Conservation (phyloP, 2,113 vertebrate species). For the Pongo abelii region DNA sequence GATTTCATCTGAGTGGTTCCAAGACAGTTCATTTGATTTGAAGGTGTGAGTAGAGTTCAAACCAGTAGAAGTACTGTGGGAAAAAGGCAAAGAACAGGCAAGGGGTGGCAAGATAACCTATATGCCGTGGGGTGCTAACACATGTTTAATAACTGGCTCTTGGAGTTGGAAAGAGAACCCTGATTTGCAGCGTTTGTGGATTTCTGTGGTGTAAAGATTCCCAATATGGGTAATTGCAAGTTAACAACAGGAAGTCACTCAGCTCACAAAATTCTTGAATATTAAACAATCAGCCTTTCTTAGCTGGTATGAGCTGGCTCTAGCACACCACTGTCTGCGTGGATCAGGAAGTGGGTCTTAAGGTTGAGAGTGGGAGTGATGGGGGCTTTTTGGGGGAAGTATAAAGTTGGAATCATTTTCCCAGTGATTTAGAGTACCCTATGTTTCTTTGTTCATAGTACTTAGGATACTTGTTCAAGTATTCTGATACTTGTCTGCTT, state of each 20-base stretch:
- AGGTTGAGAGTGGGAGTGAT: neutral
- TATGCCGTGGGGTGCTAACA: neutral
- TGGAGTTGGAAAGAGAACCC: neutral
- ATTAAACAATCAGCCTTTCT: neutral
- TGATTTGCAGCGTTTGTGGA: neutral
- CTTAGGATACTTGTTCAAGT: neutral
- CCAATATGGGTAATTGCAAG: neutral
- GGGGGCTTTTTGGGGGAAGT: neutral
- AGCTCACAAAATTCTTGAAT: neutral
- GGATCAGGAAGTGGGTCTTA: neutral
- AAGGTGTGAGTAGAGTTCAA: constrained; percentile 12
- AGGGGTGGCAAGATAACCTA: neutral
- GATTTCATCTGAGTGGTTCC: constrained; percentile 61
- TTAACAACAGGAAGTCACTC: neutral
- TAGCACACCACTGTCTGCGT: neutral
- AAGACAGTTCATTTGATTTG: neutral
- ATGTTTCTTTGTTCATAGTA: neutral
- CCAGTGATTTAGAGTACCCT: neutral
- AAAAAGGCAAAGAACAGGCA: neutral
- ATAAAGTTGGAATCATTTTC: neutral
- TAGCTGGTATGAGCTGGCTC: neutral
- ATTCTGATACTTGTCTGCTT: neutral
- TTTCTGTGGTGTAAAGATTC: neutral
- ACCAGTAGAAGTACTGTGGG: neutral
- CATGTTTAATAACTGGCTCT: neutral